Evolutionary conservation across 2,888 invertebrate genomes (phyloP).

Genomic region (Muscina levida): DNA sequence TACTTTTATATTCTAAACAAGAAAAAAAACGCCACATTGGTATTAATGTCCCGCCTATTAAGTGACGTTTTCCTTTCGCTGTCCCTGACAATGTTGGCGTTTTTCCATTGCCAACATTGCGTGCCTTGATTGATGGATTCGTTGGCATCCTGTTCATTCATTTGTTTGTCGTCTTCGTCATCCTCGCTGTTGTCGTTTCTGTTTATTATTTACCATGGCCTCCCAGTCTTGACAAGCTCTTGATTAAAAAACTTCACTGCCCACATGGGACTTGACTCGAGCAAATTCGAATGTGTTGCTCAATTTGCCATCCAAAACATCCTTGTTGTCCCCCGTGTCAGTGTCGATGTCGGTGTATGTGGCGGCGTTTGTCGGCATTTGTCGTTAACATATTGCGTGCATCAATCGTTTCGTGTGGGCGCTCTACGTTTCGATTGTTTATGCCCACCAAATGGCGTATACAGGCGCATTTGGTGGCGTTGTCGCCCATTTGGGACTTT

Average conservation of each 20-base stretch:
- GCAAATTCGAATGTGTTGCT: conserved; percentile 18
- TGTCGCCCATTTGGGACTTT: conserved; percentile 61
- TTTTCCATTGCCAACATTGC: conserved; percentile 50
- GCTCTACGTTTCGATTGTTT: conserved; percentile 41
- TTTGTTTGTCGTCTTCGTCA: neutral
- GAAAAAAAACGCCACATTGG: too few relatives aligned
- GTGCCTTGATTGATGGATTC: conserved; percentile 76
- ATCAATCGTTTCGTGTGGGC: conserved; percentile 62
- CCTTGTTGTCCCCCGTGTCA: conserved; percentile 50
- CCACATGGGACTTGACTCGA: conserved; percentile 76
- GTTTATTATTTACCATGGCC: conserved; percentile 64
- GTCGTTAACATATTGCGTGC: conserved; percentile 64
- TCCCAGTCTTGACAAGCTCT: conserved; percentile 77
- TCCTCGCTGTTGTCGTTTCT: neutral
- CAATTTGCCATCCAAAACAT: conserved; percentile 39
- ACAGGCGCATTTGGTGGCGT: conserved; percentile 66
- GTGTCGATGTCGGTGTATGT: conserved; percentile 44
- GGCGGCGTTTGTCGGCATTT: conserved; percentile 32
- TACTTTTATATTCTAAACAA: too few relatives aligned
- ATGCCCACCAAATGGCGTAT: conserved; percentile 68
- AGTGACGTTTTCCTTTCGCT: conserved; percentile 52
- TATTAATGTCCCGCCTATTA: conserved; percentile 11
- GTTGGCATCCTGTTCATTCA: conserved; percentile 71
- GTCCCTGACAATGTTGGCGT: conserved; percentile 33
- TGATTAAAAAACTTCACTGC: conserved; percentile 79